Base-by-base conservation (phyloP, 2,888 invertebrate genomes). In the Arenicola marina region DNA sequence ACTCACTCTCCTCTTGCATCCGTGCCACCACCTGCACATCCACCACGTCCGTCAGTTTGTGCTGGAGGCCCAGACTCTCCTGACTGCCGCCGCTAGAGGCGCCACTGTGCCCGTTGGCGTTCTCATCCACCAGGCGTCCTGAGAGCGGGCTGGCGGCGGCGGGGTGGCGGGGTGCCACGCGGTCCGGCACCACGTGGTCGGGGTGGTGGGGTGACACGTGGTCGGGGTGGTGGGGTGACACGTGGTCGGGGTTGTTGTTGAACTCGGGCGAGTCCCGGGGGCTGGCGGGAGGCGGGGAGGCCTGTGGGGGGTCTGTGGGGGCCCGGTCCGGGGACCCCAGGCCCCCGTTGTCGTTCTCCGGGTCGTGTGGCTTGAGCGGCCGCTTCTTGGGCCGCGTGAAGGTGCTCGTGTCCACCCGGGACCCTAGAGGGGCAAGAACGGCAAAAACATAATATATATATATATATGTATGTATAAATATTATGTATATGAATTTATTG, bases 1-100 rank as follows among this genome's bases (percentile, higher is more conserved):
- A 72, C 80, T 73, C 73, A 81, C 83, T 82, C 70, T 82, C 83
- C 74, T 83, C 83, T 62, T 83, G 83, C 70, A 78, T 72, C 58
- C 81, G 77, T 26, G 83, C 83, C 28, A 83, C 70, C 55, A 76
- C 79, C 67, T 83, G 81, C 32, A 83, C 80, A 69, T 83, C 82
- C 51, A 74, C 74, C 11, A 80, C 79, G 67, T 81, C 78, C 21
- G 28, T 28, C 59, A 4, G n/a, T 54, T 44, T 60, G 33, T 24
- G 29, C 26, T 21, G 0, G 51, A 26, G 4, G 11, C 44, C 33
- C 21, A 18, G 26, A 26, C 4, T 21, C 32, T 21, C 11, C 38
- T 48, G 33, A 2, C 46, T 24, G 21, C 46, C 29, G 26, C 18
- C 24, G 18, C 11, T 11, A 53, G 29, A 29, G 33, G 21, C 38